Evolutionary conservation across 2,113 vertebrate genomes (phyloP).

Genomic region (Xiphophorus couchianus): DNA sequence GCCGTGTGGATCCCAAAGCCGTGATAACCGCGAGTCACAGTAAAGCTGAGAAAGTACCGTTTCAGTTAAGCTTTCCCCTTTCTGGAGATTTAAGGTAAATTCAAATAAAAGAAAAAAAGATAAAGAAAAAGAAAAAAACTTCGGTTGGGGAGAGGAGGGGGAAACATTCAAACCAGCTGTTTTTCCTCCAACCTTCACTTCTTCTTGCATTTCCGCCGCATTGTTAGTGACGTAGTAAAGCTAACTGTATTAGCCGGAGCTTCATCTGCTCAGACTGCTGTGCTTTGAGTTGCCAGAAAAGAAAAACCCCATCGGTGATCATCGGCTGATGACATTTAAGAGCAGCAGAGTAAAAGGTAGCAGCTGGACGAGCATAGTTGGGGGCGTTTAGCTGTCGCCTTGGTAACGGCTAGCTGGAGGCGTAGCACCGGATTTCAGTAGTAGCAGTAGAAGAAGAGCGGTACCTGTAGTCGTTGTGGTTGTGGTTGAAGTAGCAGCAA

Average conservation of each 20-base stretch:
- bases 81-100: conserved; percentile 35
- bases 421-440: conserved; percentile 67
- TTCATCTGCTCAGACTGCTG: conserved; percentile 63
- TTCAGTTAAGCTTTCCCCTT: conserved; percentile 50
- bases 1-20: conserved; percentile 56
- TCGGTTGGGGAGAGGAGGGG: not conserved
- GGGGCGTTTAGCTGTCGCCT: conserved; percentile 57
- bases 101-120: not conserved
- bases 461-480: conserved; percentile 62
- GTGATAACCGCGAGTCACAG: conserved; percentile 76
- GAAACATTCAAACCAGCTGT: conserved; percentile 41
- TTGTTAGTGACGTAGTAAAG: conserved; percentile 65
- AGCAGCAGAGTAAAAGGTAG: conserved; percentile 23
- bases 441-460: conserved; percentile 50
- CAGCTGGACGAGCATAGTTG: conserved; percentile 47
- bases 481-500: conserved; percentile 74
- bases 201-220: conserved; percentile 43
- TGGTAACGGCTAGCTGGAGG: conserved; percentile 57
- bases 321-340: conserved; percentile 9
- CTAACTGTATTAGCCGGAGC: conserved; percentile 59
- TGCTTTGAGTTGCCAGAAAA: conserved; percentile 53
- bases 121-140: not conserved
- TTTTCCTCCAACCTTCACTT: conserved; percentile 57
- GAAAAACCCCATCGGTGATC: not conserved
- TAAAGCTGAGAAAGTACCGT: conserved; percentile 78